Percentiles rank a stretch among this genome's conserved stretches.
Conservation (phyloP, 2,113 vertebrate genomes). For the Cynocephalus volans region DNA sequence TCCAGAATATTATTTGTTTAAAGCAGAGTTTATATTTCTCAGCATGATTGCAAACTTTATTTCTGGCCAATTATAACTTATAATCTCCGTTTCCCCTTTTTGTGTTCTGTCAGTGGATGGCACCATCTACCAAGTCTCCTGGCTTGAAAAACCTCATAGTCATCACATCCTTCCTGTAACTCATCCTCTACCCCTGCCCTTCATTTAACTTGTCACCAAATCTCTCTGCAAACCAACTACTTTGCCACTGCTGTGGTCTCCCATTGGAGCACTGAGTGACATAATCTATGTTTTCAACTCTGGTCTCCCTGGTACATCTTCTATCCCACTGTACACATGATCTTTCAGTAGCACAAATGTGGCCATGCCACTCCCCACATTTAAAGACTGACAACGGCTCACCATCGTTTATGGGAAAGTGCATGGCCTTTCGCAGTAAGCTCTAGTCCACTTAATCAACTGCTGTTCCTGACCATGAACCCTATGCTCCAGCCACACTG, state of each 20-base stretch:
- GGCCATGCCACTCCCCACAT: not conserved
- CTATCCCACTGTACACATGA: not conserved
- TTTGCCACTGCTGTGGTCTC: not conserved
- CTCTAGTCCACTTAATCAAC: not conserved
- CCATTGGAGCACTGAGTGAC: not conserved
- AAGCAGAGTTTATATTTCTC: slow-evolving; percentile 35
- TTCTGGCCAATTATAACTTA: slow-evolving; percentile 33
- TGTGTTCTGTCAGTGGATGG: slow-evolving; percentile 54
- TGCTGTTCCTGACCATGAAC: not conserved
- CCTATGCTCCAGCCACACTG: not conserved
- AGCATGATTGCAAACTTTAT: not conserved
- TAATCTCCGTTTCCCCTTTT: slow-evolving; percentile 39
- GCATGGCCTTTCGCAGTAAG: not conserved
- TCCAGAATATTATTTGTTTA: not conserved
- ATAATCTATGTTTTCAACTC: not conserved
- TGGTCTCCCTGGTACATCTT: not conserved
- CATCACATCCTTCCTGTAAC: slow-evolving; percentile 19
- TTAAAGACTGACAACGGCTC: not conserved
- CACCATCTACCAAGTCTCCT: slow-evolving; percentile 25
- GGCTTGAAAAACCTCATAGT: not conserved
- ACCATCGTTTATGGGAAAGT: not conserved
- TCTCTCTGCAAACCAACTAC: slow-evolving; percentile 6
- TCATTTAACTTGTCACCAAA: not conserved
- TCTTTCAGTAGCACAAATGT: not conserved
- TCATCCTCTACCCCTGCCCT: not conserved